phyloP scores from a whole-genome alignment of 2,113 vertebrate species.

The Sminthopsis crassicaudata region DNA sequence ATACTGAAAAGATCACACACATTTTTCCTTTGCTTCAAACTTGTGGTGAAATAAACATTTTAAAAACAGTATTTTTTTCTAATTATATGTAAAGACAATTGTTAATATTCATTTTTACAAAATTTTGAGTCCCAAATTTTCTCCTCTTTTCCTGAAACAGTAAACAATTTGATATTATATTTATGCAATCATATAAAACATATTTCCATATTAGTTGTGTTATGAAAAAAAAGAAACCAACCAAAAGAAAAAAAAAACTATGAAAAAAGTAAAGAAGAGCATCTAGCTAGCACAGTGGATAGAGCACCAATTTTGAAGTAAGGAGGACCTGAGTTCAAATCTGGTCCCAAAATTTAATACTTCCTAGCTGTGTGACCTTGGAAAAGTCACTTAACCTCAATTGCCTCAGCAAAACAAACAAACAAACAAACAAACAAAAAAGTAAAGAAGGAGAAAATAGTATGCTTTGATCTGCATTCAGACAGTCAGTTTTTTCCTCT shows the following conservation, averaged over 20 bases:
- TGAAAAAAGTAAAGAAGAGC: background rate
- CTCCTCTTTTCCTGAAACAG: background rate
- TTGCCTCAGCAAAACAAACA: too few species aligned
- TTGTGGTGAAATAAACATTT: slow-evolving; percentile 24
- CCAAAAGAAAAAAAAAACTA: background rate
- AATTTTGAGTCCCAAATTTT: background rate
- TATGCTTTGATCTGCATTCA: background rate
- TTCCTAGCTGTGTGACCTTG: too few species aligned
- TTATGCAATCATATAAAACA: background rate
- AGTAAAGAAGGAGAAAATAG: background rate
- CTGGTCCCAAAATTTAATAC: too few species aligned
- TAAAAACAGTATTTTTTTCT: background rate
- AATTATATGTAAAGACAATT: background rate
- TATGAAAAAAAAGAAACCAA: background rate
- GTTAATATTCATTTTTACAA: background rate
- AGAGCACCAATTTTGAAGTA: too few species aligned
- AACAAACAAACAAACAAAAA: too few species aligned
- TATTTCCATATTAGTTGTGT: background rate
- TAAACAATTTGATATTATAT: background rate
- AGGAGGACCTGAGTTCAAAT: too few species aligned
- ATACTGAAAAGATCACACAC: slow-evolving; percentile 13
- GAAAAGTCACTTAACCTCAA: too few species aligned
- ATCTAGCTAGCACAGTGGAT: too few species aligned
- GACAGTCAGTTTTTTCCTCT: too few species aligned
- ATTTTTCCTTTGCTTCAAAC: slow-evolving; percentile 50